These are phyloP conservation scores for Eutrigla gurnardus DNA, from an alignment of 2,797 vertebrate species.

Conservation along the genomic window DNA sequence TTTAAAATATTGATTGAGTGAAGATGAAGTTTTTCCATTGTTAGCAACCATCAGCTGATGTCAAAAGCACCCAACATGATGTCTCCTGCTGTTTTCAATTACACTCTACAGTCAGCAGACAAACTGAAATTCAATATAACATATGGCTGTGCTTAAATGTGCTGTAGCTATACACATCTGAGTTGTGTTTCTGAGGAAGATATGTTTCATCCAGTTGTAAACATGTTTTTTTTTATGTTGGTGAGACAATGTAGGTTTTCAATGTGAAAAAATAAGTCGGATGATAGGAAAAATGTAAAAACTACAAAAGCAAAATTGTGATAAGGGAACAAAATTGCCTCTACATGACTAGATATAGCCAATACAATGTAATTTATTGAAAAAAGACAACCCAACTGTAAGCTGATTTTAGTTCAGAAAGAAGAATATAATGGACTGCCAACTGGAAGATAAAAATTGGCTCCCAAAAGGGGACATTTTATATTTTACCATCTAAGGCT, in stretches of 20 bases:
- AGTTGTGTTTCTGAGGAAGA: constrained; percentile 35
- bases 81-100: constrained; percentile 74
- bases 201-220: constrained; percentile 35
- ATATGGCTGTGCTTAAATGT: constrained; percentile 65
- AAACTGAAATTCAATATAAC: constrained; percentile 58
- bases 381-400: not conserved
- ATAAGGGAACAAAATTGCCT: not conserved
- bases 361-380: not conserved
- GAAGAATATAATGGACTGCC: not conserved
- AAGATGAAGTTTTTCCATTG: constrained; percentile 56
- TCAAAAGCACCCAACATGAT: constrained; percentile 60
- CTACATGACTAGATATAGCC: not conserved
- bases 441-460: not conserved
- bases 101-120: constrained; percentile 55
- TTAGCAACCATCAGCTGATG: constrained; percentile 63
- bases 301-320: not conserved
- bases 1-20: constrained; percentile 63
- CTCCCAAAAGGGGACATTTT: not conserved
- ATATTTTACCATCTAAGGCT: not conserved
- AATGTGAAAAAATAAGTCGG: not conserved
- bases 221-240: constrained; percentile 3
- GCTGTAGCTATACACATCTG: constrained; percentile 34
- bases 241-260: constrained; percentile 2
- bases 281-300: not conserved
- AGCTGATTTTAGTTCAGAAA: not conserved